Percentiles rank a stretch among this genome's conserved stretches.
Conservation (phyloP, 2,888 invertebrate genomes). For the Drosophila testacea region DNA sequence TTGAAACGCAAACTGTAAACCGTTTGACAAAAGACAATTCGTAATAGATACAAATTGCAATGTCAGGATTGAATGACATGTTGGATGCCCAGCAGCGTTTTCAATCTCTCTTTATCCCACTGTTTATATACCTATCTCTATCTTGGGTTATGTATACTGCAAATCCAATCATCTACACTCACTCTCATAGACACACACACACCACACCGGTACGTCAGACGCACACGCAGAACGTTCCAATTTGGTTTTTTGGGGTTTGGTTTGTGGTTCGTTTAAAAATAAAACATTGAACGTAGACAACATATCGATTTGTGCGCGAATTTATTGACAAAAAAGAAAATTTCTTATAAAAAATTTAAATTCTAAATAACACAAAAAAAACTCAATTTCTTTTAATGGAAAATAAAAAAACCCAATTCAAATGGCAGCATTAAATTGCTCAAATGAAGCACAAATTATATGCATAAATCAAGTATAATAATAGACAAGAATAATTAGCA, state of each 20-base stretch:
- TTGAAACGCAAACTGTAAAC: conserved; percentile 44
- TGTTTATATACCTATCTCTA: conserved; percentile 1
- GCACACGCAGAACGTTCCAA: conserved; percentile 35
- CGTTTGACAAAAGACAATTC: conserved; percentile 38
- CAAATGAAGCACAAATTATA: conserved; percentile 33
- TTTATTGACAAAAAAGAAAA: conserved; percentile 47
- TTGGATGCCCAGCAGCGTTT: conserved; percentile 15
- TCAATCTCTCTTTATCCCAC: background rate
- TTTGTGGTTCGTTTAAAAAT: conserved; percentile 52
- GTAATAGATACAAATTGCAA: conserved; percentile 61
- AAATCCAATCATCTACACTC: conserved; percentile 55
- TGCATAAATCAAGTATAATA: conserved; percentile 4
- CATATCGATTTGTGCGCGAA: conserved; percentile 57
- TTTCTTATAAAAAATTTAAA: background rate
- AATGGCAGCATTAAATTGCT: conserved; percentile 10
- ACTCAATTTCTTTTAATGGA: background rate
- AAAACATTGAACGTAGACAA: conserved; percentile 40
- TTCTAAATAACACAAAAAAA: no score
- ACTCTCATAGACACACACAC: conserved; percentile 16
- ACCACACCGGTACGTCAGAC: conserved; percentile 12
- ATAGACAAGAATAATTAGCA: conserved; percentile 5
- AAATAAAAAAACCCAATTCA: background rate
- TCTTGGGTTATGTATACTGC: conserved; percentile 39
- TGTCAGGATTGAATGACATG: conserved; percentile 53
- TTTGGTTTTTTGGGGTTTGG: conserved; percentile 40